Evolutionary conservation across 2,888 invertebrate genomes (phyloP), one percentile per base, ranked within the genome.

Genomic region (Volucella inanis): DNA sequence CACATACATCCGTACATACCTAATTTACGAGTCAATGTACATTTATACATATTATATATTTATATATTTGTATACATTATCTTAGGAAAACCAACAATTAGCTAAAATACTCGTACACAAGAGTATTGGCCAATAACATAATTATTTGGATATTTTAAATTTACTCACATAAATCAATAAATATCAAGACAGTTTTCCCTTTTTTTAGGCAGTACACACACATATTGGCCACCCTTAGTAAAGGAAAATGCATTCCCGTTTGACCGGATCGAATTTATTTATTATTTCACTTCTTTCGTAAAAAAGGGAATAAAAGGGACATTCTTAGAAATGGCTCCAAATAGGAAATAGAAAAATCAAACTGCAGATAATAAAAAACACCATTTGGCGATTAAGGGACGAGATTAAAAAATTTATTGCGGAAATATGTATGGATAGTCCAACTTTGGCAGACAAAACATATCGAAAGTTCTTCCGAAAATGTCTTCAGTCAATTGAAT

Each of bases 321-420:
- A 50, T 78, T 55, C 38, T 50, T 8, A 77, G 67, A 61, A 72
- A 72, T 65, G 61, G 72, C 31, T 81, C 59, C 72, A 68, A 70
- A 67, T 54, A 81, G 83, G 67, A 86, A 18, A 78, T 39, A 85
- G 15, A 61, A 80, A 87, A 87, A 86, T 85, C 84, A 85, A 88
- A 88, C 88, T 87, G 87, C 87, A 87, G 87, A 88, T 88, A 88
- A 89, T 90, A 90, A 90, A 90, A 90, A 91, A 91, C 90, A 91
- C 90, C 92, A 92, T 92, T 91, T 91, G 92, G 90, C 91, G 92
- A 92, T 92, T 91, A 91, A 91, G 90, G 90, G 90, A 91, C 91
- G 89, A 92, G 92, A 92, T 92, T 92, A 92, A 92, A 92, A 92
- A 92, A 92, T 92, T 92, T 92, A 92, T 92, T 91, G 91, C 92